These are phyloP conservation scores for Watsonalla cultraria DNA, from an alignment of 2,888 invertebrate species.

Conservation along the genomic window DNA sequence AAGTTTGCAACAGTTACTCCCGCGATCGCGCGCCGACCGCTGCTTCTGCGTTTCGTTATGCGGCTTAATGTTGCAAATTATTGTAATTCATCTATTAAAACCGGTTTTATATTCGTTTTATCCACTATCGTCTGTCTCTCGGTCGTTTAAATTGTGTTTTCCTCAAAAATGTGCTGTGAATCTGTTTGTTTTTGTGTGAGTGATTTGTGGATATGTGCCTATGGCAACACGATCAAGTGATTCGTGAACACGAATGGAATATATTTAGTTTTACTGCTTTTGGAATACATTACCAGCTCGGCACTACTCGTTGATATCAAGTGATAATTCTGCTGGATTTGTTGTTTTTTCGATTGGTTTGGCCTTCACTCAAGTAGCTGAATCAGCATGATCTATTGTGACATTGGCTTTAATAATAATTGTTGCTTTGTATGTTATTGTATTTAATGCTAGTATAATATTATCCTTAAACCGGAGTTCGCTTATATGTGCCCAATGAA, in stretches of 20 bases:
- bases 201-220: constrained; percentile 18
- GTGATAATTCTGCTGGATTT: constrained; percentile 10
- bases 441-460: no score
- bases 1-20: constrained; percentile 63
- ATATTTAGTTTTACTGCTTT: constrained; percentile 24
- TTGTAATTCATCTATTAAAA: constrained; percentile 6
- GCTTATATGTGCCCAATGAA: neutral
- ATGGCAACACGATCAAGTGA: constrained; percentile 17
- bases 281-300: neutral
- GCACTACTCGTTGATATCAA: neutral
- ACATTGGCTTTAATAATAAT: no score
- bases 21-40: constrained; percentile 55
- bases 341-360: constrained; percentile 15
- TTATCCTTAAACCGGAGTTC: no score
- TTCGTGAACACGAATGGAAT: constrained; percentile 30
- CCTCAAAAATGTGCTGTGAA: constrained; percentile 8
- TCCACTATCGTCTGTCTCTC: constrained; percentile 16
- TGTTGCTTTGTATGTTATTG: no score
- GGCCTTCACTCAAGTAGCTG: no score
- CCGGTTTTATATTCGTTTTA: constrained; percentile 21
- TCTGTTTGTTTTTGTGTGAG: constrained; percentile 15
- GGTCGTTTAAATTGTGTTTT: constrained; percentile 11
- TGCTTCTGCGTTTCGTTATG: constrained; percentile 35
- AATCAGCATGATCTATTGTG: no score
- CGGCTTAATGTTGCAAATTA: constrained; percentile 29